Evolutionary conservation across 2,888 invertebrate genomes (phyloP).

Genomic region (Oxyteleia sp.): DNA sequence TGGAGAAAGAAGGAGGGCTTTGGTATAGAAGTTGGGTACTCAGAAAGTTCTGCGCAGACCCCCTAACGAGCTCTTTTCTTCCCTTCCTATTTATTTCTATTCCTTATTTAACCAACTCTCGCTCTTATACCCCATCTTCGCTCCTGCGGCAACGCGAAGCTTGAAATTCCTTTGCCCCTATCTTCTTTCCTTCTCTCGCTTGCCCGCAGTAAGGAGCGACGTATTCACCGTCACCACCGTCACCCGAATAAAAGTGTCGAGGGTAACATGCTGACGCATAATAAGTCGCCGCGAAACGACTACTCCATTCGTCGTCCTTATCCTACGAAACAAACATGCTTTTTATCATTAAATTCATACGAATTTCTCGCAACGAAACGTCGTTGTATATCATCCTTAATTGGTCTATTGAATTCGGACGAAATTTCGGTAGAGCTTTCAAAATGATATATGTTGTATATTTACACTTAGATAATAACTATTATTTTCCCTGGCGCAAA

Average conservation of each 20-base stretch:
- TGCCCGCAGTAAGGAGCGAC: slow-evolving; percentile 53
- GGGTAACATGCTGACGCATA: slow-evolving; percentile 81
- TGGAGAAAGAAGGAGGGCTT: slow-evolving; percentile 76
- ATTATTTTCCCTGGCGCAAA: too few relatives aligned
- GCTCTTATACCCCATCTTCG: slow-evolving; percentile 75
- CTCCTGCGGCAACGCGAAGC: slow-evolving; percentile 70
- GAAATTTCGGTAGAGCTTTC: too few relatives aligned
- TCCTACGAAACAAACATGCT: slow-evolving; percentile 67
- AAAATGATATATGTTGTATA: too few relatives aligned
- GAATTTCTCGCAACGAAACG: slow-evolving; percentile 39
- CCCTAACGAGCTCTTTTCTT: slow-evolving; percentile 85
- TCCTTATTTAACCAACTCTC: slow-evolving; percentile 86
- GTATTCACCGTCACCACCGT: slow-evolving; percentile 75
- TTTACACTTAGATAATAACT: too few relatives aligned
- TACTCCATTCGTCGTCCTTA: slow-evolving; percentile 66
- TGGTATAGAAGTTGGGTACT: slow-evolving; percentile 83
- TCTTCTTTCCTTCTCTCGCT: slow-evolving; percentile 54
- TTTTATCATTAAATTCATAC: slow-evolving; percentile 72
- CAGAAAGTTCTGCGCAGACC: slow-evolving; percentile 83
- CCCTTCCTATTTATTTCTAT: slow-evolving; percentile 86
- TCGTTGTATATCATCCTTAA: slow-evolving; percentile 52
- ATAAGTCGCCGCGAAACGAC: slow-evolving; percentile 77
- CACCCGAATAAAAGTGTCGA: slow-evolving; percentile 81
- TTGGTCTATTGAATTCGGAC: slow-evolving; percentile 46
- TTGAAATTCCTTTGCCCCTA: slow-evolving; percentile 74